Evolutionary conservation across 2,888 invertebrate species (phyloP).

Genomic region (Hofmannophila pseudospretella): DNA sequence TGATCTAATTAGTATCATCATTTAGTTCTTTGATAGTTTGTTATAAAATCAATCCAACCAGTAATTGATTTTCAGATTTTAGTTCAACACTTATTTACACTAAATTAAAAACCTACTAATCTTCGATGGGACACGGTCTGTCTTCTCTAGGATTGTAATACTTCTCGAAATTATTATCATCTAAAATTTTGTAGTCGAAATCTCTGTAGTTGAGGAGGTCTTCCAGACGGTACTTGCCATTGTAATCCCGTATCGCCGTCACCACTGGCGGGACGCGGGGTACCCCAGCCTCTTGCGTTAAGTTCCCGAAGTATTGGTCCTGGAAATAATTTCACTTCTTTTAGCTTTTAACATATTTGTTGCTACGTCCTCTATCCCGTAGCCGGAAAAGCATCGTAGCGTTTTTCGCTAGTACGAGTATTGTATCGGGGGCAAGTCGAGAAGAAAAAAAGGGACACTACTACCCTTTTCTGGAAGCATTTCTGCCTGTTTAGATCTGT

Average conservation of each 20-base stretch:
- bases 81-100: too few relatives aligned
- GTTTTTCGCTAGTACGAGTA: too few relatives aligned
- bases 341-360: background rate
- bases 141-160: slow-evolving; percentile 44
- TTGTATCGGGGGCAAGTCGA: too few relatives aligned
- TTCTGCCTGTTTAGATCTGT: too few relatives aligned
- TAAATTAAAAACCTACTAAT: background rate
- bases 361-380: too few relatives aligned
- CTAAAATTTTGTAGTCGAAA: slow-evolving; percentile 51
- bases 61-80: too few relatives aligned
- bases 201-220: slow-evolving; percentile 62
- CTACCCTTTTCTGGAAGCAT: too few relatives aligned
- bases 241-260: slow-evolving; percentile 54
- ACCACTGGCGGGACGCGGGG: slow-evolving; percentile 47
- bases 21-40: too few relatives aligned
- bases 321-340: slow-evolving; percentile 24
- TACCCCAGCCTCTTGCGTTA: slow-evolving; percentile 54
- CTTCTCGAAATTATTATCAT: slow-evolving; percentile 44
- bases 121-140: slow-evolving; percentile 37
- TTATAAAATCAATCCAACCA: too few relatives aligned
- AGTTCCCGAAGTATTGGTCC: slow-evolving; percentile 57
- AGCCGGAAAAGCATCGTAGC: too few relatives aligned
- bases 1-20: too few relatives aligned
- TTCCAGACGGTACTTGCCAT: slow-evolving; percentile 52
- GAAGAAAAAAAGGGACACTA: too few relatives aligned